A percentile compares a stretch with the other conserved stretches of the same genome.
These are phyloP conservation scores for Sphaerodactylus townsendi DNA, from an alignment of 2,113 vertebrate species.

Conservation along the genomic window DNA sequence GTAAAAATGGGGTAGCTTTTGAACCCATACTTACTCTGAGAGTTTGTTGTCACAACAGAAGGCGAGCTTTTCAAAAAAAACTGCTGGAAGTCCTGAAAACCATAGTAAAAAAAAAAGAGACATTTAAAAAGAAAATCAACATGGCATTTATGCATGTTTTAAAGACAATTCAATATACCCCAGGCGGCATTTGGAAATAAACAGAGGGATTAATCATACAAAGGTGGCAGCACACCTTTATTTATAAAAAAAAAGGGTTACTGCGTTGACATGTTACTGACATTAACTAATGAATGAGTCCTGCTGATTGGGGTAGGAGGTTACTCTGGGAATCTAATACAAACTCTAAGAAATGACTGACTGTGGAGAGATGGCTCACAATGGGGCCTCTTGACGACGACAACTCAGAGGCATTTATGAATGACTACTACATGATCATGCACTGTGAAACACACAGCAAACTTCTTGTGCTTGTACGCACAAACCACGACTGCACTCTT, in stretches of 20 bases:
- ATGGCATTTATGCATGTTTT: background rate
- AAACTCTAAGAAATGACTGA: background rate
- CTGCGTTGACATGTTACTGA: background rate
- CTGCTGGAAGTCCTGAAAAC: constrained; percentile 60
- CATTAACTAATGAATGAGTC: background rate
- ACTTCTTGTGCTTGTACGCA: no score
- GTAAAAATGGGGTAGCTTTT: rapidly evolving
- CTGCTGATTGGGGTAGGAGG: no score
- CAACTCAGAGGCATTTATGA: background rate
- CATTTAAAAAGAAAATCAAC: background rate
- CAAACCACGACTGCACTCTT: no score
- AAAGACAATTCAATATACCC: background rate
- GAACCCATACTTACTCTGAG: constrained; percentile 63
- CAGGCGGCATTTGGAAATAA: background rate
- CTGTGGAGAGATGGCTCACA: background rate
- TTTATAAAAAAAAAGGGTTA: background rate
- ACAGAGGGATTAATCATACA: background rate
- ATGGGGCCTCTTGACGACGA: background rate
- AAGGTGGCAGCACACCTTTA: background rate
- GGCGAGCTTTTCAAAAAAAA: constrained; percentile 30
- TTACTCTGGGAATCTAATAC: background rate
- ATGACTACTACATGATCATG: background rate
- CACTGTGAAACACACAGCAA: no score
- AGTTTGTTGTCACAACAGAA: constrained; percentile 61
- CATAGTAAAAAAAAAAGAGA: constrained; percentile 13